These are phyloP conservation scores for Karalla daura DNA, from an alignment of 2,797 vertebrate species.

Conservation along the genomic window DNA sequence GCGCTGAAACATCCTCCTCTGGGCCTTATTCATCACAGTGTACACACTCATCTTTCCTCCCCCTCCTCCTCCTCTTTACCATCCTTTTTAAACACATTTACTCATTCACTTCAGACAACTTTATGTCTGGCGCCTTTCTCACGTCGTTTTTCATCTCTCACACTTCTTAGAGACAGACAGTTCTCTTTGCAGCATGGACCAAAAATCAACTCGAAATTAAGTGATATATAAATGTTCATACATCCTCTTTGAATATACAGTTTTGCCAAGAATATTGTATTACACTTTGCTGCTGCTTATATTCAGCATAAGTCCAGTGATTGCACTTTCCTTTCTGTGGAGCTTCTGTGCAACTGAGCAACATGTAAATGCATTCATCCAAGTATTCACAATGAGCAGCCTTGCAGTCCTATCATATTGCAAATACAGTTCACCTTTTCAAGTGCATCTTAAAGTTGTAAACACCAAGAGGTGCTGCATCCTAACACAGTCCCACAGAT, in stretches of 20 bases:
- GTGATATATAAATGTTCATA: not conserved
- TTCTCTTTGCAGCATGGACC: constrained; percentile 61
- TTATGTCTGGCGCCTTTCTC: not conserved
- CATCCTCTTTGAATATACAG: constrained; percentile 27
- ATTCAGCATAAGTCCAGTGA: constrained; percentile 5
- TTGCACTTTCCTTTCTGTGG: not conserved
- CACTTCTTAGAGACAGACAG: constrained; percentile 11
- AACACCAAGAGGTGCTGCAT: constrained; percentile 10
- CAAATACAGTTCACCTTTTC: not conserved
- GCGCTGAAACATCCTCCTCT: constrained; percentile 77
- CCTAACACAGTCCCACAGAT: not conserved
- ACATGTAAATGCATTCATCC: constrained; percentile 13
- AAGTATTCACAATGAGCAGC: constrained; percentile 5
- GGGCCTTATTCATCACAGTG: constrained; percentile 24
- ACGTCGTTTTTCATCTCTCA: not conserved
- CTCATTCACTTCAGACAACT: constrained; percentile 1
- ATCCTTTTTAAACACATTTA: not conserved
- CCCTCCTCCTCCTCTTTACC: constrained; percentile 1
- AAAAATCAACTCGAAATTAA: constrained; percentile 44
- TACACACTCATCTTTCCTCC: constrained; percentile 2
- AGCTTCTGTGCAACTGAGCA: constrained; percentile 15
- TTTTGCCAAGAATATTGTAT: constrained; percentile 24
- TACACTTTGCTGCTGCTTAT: not conserved
- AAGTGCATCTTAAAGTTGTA: constrained; percentile 1
- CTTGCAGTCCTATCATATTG: constrained; percentile 1